These are phyloP conservation scores for Oceanodroma leucorhoa DNA, from an alignment of 2,797 vertebrate genomes.

Conservation along the genomic window DNA sequence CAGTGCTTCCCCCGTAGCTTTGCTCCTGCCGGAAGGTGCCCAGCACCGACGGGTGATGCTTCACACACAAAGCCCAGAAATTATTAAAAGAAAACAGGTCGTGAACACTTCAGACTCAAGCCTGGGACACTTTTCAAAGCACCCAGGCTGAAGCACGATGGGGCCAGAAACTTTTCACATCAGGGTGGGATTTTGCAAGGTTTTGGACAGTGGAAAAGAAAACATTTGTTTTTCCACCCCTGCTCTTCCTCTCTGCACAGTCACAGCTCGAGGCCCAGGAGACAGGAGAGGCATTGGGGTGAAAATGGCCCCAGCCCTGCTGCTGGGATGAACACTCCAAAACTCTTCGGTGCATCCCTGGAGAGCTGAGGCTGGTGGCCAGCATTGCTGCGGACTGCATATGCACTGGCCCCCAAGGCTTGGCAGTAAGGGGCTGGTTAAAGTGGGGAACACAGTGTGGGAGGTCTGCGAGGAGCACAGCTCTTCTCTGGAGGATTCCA, in stretches of 20 bases:
- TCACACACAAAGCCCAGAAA: not conserved
- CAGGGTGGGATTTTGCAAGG: not conserved
- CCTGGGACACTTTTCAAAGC: not conserved
- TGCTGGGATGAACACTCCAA: not conserved
- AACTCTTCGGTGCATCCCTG: not conserved
- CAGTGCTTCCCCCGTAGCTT: not conserved
- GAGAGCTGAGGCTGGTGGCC: not conserved
- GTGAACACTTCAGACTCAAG: not conserved
- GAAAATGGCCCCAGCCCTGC: not conserved
- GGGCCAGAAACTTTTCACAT: not conserved
- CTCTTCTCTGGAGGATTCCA: rapidly evolving
- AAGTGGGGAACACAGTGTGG: rapidly evolving
- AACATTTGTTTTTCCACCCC: not conserved
- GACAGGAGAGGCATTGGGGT: not conserved
- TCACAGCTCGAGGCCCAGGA: not conserved
- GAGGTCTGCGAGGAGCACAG: rapidly evolving
- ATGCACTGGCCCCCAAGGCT: not conserved
- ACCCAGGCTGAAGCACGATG: not conserved
- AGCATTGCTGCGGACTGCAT: not conserved
- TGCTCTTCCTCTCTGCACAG: not conserved
- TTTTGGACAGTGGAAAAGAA: not conserved
- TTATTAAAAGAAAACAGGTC: not conserved
- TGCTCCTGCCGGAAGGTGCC: not conserved
- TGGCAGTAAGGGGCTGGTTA: not conserved
- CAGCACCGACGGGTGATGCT: rapidly evolving